These are phyloP conservation scores for Cryptomyrus ogoouensis DNA, from an alignment of 2,113 vertebrate genomes.

Conservation along the genomic window DNA sequence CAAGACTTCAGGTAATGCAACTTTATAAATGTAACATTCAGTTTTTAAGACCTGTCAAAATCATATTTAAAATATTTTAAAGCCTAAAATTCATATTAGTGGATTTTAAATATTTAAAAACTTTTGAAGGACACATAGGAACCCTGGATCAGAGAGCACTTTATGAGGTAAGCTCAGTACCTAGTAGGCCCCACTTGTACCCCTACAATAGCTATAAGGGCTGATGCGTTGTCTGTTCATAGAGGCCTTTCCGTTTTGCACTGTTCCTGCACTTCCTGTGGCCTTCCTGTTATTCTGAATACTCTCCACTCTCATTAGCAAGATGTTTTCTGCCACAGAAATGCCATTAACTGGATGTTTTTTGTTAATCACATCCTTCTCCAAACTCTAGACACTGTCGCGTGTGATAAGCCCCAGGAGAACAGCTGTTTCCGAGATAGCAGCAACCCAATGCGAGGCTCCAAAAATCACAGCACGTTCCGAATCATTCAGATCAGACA, in stretches of 20 bases:
- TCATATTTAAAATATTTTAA: neutral
- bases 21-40: neutral
- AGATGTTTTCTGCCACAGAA: neutral
- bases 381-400: neutral
- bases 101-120: neutral
- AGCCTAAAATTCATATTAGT: neutral
- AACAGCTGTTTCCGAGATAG: neutral
- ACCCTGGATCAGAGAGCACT: neutral
- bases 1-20: too few species aligned
- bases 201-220: neutral
- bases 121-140: neutral
- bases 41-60: neutral
- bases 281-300: neutral
- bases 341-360: neutral
- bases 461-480: neutral
- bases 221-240: neutral
- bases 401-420: neutral
- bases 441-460: neutral
- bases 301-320: neutral
- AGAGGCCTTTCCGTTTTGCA: neutral
- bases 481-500: neutral
- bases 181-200: neutral
- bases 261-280: neutral
- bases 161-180: neutral
- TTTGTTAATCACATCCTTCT: neutral